These are phyloP conservation scores for Belgica antarctica DNA, from an alignment of 2,888 invertebrate genomes.

Conservation along the genomic window DNA sequence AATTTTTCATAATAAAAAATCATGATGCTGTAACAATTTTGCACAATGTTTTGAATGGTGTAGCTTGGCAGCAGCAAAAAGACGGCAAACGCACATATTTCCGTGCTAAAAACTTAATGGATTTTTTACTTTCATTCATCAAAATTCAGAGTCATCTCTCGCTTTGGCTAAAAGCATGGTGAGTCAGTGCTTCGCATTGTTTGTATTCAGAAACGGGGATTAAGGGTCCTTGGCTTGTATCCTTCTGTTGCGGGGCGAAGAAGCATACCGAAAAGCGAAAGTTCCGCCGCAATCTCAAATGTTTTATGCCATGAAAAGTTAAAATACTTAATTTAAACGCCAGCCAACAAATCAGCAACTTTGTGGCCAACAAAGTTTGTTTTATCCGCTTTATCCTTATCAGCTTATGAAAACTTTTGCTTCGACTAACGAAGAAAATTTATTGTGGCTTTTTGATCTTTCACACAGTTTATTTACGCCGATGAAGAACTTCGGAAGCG, in stretches of 20 bases:
- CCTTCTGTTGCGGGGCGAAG: background rate
- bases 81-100: background rate
- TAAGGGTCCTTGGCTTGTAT: background rate
- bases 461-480: no score
- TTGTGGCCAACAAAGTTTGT: constrained; percentile 8
- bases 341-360: constrained; percentile 22
- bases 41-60: background rate
- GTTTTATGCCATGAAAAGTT: background rate
- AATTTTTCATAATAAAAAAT: constrained; percentile 39
- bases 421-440: constrained; percentile 4
- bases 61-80: background rate
- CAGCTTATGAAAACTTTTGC: constrained; percentile 20
- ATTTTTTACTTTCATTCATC: constrained; percentile 22
- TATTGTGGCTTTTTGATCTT: constrained; percentile 7
- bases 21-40: constrained; percentile 40
- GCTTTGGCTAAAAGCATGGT: background rate
- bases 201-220: background rate
- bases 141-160: constrained; percentile 15
- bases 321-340: constrained; percentile 28
- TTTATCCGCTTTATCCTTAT: constrained; percentile 23
- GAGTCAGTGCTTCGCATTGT: background rate
- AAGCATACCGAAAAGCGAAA: constrained; percentile 10
- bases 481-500: no score
- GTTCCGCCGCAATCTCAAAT: background rate
- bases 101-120: constrained; percentile 27